These are phyloP conservation scores for Aix galericulata DNA, from an alignment of 2,113 vertebrate species.

Conservation along the genomic window DNA sequence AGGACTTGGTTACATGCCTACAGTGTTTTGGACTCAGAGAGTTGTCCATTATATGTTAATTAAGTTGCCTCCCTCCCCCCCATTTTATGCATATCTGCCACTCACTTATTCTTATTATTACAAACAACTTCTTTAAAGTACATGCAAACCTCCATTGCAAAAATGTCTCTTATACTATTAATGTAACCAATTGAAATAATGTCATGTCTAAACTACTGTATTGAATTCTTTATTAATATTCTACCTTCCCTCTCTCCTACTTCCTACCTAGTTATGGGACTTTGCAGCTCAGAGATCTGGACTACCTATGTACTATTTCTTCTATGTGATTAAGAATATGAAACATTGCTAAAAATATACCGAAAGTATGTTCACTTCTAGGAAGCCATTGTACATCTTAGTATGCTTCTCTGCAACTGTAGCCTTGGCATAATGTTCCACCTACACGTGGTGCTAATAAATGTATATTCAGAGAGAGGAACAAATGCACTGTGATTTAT, in stretches of 20 bases:
- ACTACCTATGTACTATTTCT: not conserved
- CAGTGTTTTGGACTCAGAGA: not conserved
- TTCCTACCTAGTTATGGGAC: not conserved
- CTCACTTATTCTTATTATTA: not conserved
- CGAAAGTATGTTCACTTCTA: not conserved
- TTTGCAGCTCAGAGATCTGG: not conserved
- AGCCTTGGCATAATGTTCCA: not conserved
- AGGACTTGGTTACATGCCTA: not conserved
- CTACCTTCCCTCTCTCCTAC: not conserved
- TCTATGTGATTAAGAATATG: not conserved
- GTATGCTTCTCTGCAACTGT: not conserved
- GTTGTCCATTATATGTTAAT: not conserved
- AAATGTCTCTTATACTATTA: not conserved
- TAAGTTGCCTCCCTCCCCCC: not conserved
- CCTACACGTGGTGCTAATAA: not conserved
- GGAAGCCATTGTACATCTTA: not conserved
- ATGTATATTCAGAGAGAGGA: not conserved
- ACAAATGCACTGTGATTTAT: not conserved
- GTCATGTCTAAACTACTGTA: not conserved
- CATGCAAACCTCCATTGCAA: not conserved
- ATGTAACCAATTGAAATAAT: not conserved
- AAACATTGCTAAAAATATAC: constrained; percentile 22
- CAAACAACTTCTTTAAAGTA: not conserved
- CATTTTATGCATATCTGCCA: not conserved
- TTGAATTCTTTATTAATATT: not conserved